These are phyloP conservation scores for Strix occidentalis DNA, from an alignment of 2,797 vertebrate species.

Conservation along the genomic window DNA sequence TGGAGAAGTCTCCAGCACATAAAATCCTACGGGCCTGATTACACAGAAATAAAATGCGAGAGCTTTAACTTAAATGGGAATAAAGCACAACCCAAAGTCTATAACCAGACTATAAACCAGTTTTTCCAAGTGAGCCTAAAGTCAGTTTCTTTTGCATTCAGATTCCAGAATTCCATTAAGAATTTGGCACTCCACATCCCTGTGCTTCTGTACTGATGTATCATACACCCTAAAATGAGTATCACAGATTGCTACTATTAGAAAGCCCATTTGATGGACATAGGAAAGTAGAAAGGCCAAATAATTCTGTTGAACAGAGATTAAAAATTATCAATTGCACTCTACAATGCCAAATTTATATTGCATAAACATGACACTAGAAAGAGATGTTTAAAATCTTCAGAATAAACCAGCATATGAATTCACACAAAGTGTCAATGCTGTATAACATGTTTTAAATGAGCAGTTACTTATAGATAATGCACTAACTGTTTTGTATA, in stretches of 20 bases:
- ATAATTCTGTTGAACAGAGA: not conserved
- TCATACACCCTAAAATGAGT: not conserved
- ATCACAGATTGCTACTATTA: not conserved
- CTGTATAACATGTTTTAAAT: not conserved
- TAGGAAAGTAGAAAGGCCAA: not conserved
- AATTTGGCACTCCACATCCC: not conserved
- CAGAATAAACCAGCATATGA: not conserved
- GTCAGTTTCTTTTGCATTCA: not conserved
- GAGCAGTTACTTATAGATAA: not conserved
- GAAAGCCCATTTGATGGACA: not conserved
- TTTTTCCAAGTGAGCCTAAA: not conserved
- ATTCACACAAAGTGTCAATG: slow-evolving; percentile 5
- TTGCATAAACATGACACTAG: not conserved
- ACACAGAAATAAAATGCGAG: not conserved
- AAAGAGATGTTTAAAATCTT: not conserved
- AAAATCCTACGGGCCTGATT: not conserved
- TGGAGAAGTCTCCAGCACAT: not conserved
- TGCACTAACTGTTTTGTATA: not conserved
- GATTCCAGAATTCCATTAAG: not conserved
- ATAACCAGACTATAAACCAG: not conserved
- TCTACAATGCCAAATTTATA: not conserved
- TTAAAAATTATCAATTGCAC: not conserved
- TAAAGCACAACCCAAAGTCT: not conserved
- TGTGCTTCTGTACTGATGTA: not conserved
- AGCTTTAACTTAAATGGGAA: not conserved